Conservation (phyloP, 2,888 invertebrate species). For the Ceraclea dissimilis region DNA sequence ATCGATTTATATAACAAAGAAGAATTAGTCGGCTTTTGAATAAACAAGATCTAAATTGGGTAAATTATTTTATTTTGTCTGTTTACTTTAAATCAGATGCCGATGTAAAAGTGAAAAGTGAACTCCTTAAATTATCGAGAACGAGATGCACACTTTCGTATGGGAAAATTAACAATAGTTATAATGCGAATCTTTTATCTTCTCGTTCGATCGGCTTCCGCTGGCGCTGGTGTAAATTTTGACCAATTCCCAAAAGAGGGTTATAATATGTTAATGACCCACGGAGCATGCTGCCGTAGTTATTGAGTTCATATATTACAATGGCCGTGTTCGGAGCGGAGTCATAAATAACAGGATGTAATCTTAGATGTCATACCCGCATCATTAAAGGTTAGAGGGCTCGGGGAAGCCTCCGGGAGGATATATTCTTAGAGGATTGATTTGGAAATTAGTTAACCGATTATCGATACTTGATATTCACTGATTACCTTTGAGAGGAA, state of each 20-base stretch:
- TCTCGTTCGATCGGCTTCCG: neutral
- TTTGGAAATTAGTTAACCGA: neutral
- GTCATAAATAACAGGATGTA: neutral
- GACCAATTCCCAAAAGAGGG: neutral
- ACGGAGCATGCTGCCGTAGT: neutral
- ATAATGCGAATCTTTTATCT: neutral
- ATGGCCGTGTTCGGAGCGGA: neutral
- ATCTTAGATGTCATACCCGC: neutral
- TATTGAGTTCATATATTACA: neutral
- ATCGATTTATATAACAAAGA: too few relatives aligned
- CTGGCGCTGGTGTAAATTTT: neutral
- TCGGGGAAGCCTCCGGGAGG: neutral
- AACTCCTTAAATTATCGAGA: too few relatives aligned
- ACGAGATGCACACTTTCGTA: too few relatives aligned
- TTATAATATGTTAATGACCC: conserved; percentile 2
- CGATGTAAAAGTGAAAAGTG: too few relatives aligned
- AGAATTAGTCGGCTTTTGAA: too few relatives aligned
- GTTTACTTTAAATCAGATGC: too few relatives aligned
- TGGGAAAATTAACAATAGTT: too few relatives aligned
- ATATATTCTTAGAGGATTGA: neutral
- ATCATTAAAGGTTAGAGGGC: neutral
- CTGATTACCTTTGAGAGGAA: neutral
- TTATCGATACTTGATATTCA: neutral
- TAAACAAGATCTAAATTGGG: too few relatives aligned
- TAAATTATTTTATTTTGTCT: too few relatives aligned